Percentiles rank a stretch among this genome's conserved stretches.
Evolutionary conservation across 2,113 vertebrate species (phyloP).

Genomic region (Nematolebias whitei): DNA sequence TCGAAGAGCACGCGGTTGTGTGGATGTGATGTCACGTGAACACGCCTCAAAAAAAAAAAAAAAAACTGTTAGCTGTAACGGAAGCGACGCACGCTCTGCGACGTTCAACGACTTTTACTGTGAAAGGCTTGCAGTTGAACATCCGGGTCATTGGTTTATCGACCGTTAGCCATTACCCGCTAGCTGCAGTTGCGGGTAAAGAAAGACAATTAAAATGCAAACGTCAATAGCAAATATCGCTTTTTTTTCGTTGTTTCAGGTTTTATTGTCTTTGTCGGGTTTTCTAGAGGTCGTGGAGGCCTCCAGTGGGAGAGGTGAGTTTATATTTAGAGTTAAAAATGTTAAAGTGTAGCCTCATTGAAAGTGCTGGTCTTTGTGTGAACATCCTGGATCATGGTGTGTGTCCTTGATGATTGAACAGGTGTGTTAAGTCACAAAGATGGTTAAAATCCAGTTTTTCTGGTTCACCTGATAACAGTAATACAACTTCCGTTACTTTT

Average conservation of each 20-base stretch:
- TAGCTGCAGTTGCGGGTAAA: neutral
- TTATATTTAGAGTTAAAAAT: neutral
- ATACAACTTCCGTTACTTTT: neutral
- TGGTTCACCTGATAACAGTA: neutral
- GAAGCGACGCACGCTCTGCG: neutral
- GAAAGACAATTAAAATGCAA: constrained; percentile 61
- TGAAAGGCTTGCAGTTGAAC: constrained; percentile 32
- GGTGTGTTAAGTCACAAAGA: neutral
- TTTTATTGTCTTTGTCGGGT: constrained; percentile 54
- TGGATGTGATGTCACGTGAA: constrained; percentile 54
- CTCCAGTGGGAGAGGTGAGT: constrained; percentile 71
- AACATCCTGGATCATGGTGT: constrained; percentile 26
- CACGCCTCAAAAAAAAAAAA: constrained; percentile 7
- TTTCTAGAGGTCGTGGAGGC: constrained; percentile 56
- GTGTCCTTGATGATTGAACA: neutral
- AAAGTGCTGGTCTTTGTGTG: constrained; percentile 23
- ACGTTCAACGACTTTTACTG: constrained; percentile 24
- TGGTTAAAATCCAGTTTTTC: neutral
- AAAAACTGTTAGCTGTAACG: neutral
- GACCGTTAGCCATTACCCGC: constrained; percentile 11
- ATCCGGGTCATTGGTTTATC: constrained; percentile 51
- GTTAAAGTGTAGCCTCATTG: constrained; percentile 15
- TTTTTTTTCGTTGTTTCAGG: constrained; percentile 52
- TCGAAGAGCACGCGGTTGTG: constrained; percentile 59
- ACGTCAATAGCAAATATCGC: constrained; percentile 37